Evolutionary conservation across 2,113 vertebrate genomes (phyloP), one percentile per base, ranked within the genome.

Genomic region (Clupea harengus): DNA sequence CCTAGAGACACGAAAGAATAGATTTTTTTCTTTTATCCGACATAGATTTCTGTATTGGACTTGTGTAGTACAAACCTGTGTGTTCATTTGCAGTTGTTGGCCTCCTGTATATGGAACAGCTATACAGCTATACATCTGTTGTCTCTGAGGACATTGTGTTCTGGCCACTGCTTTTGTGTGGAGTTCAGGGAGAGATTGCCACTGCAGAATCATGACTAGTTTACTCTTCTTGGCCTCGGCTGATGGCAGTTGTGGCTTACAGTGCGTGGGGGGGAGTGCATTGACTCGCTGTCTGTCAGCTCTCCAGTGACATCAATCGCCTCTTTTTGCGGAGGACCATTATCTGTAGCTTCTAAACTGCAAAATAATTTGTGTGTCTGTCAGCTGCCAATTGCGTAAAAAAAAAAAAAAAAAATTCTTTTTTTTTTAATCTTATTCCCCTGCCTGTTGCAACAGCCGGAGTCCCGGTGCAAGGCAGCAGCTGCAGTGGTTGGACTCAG

Each of bases 131-230:
- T n/a, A 78, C 72, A 78, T 78, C 72, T 78, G 72, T 32, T 78
- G 28, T 78, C 72, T 78, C 72, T 32, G 32, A 78, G 72, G 72
- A 78, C 32, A 32, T 32, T 15, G 25, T 78, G 72, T 78, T 78
- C 72, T 78, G 72, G 72, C 72, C 28, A 78, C 72, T 78, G 28
- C 72, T 78, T 18, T 78, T 78, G 72, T 78, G 72, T 39, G 28
- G 72, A 78, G 72, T 32, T 78, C 28, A 39, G 72, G 72, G 72
- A 78, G 28, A 15, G 25, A 39, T 78, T 78, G 72, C 72, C 72
- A 78, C 72, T 78, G 72, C 39, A 78, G 72, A 78, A 39, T 78
- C 72, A 39, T 78, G 32, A 78, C 72, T 32, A 78, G 72, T 78
- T 32, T 32, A 78, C 25, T 44, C 72, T 13, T 32, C 72, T 78